Evolutionary conservation across 2,113 vertebrate species (phyloP), one percentile per base, ranked within the genome.

Genomic region (Lagopus leucura): DNA sequence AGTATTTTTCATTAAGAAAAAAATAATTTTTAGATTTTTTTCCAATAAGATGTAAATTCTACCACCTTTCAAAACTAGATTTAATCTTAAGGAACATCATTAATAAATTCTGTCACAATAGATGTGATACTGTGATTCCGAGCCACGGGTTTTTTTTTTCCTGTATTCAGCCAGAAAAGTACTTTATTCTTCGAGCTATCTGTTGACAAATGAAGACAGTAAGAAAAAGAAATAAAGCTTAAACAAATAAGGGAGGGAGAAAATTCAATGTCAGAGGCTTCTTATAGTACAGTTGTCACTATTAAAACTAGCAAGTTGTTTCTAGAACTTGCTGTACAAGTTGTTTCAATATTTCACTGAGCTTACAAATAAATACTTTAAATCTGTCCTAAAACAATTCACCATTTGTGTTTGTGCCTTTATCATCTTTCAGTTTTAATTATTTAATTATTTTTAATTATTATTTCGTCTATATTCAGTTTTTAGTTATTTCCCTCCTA

Each of bases 121-220:
- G 19, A 4, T 9, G 28, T 32, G 38, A 42, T 82, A 54, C 7
- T 69, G 20, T 36, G 63, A 12, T 83, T 88, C 32, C 55, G 64
- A 61, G 76, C 19, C 8, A 60, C 36, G 28, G 1, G 38, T 38
- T 38, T 19, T 58, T 14, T 18, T 57, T 15, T 47, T 86, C 47
- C 15, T 66, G 1, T 28, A 64, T 20, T 52, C 20, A 9, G 25
- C 60, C 60, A 36, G 8, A 63, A 30, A 58, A 58, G 5, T 48
- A 38, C 1, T 45, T 60, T 60, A 73, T 69, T 27, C 6, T 22
- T 66, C 74, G 22, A 63, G 6, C 19, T 52, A 36, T 9, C 27
- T 42, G 27, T 54, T 19, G 1, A 70, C 1, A 7, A 54, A 7
- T 0, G 4, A 73, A 43, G 32, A 57, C 1, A 64, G 6, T 45